Percentiles rank a stretch among this genome's conserved stretches.
phyloP scores from a whole-genome alignment of 2,888 invertebrate genomes.

The Sinodicranocentrus sp. region DNA sequence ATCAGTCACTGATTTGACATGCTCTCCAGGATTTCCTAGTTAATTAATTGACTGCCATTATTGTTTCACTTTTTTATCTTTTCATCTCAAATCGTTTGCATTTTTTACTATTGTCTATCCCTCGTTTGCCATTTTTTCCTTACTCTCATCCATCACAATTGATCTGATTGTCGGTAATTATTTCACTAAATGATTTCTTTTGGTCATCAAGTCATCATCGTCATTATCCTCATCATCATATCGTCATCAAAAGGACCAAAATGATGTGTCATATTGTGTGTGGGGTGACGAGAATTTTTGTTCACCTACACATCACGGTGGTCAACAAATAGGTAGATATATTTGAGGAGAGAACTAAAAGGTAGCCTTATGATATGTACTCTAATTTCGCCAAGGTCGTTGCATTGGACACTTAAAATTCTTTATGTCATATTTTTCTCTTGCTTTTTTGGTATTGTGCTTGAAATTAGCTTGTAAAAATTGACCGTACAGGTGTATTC shows the following conservation, averaged over 20 bases:
- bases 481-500: conserved; percentile 51
- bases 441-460: conserved; percentile 58
- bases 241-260: not conserved
- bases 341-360: not conserved
- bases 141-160: conserved; percentile 37
- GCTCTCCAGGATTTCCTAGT: conserved; percentile 56
- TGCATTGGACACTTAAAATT: conserved; percentile 43
- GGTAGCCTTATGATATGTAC: conserved; percentile 19
- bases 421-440: conserved; percentile 56
- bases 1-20: conserved; percentile 40
- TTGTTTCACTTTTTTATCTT: conserved; percentile 24
- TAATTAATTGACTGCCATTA: conserved; percentile 51
- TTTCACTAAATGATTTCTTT: conserved; percentile 11
- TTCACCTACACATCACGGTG: conserved; percentile 41
- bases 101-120: too few relatives aligned
- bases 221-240: conserved; percentile 1
- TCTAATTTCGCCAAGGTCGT: conserved; percentile 59
- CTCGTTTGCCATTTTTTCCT: conserved; percentile 15
- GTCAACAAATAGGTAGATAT: not conserved
- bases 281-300: conserved; percentile 27
- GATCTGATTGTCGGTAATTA: conserved; percentile 48
- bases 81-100: not conserved
- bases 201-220: not conserved
- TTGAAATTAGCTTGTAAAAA: conserved; percentile 57
- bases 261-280: conserved; percentile 11